Percentiles rank a stretch among this genome's conserved stretches.
These are phyloP conservation scores for Bombus huntii DNA, from an alignment of 1,140 invertebrate genomes.

Conservation along the genomic window DNA sequence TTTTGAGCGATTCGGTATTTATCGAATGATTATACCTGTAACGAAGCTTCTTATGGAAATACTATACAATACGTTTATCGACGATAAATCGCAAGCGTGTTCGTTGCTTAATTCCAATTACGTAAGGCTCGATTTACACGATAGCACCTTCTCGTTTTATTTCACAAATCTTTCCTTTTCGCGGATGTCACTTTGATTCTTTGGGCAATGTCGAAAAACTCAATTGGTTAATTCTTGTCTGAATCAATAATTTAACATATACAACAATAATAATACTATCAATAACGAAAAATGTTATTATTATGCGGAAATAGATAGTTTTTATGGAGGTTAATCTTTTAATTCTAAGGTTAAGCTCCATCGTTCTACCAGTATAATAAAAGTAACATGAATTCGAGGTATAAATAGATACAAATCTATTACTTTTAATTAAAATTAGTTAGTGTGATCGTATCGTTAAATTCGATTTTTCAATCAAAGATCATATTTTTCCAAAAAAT, in stretches of 20 bases:
- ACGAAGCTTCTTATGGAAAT: constrained; percentile 6
- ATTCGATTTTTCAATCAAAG: background rate
- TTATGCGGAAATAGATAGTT: background rate
- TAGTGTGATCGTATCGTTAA: background rate
- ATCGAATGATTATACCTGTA: background rate
- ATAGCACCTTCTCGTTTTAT: constrained; percentile 19
- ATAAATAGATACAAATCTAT: background rate
- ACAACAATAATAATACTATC: background rate
- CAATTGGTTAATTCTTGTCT: background rate
- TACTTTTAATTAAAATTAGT: constrained; percentile 8
- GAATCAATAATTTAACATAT: background rate
- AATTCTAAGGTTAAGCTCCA: background rate
- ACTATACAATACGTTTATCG: background rate
- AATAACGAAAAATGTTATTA: too few relatives aligned
- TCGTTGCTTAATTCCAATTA: constrained; percentile 24
- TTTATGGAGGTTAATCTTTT: background rate
- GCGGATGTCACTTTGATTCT: constrained; percentile 7
- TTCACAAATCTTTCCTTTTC: background rate
- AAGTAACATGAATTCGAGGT: background rate
- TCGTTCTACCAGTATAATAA: background rate
- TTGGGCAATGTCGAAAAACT: constrained; percentile 6
- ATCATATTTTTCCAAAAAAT: background rate
- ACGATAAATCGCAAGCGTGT: constrained; percentile 1
- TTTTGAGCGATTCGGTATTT: background rate
- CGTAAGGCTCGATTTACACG: constrained; percentile 7